Evolutionary conservation across 2,113 vertebrate genomes (phyloP), one percentile per base, ranked within the genome.

Genomic region (Istiophorus platypterus): DNA sequence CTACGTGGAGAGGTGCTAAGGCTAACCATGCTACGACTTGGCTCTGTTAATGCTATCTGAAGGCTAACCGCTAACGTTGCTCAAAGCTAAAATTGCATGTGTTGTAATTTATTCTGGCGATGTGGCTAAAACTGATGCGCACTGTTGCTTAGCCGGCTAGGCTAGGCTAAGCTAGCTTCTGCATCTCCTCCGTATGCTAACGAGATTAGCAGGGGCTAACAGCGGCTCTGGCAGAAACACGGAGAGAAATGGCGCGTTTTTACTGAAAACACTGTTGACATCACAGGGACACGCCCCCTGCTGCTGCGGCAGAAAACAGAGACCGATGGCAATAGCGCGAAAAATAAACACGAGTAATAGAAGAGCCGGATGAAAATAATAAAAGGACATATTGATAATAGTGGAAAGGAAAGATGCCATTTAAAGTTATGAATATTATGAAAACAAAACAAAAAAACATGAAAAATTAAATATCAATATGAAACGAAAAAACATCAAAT

Each of bases 191-290:
- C 39, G 12, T 26, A 65, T 37, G 84, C 91, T 91, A 91, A 65
- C 63, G 29, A 15, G 0, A 2, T 67, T 85, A 88, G 78, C 81
- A 4, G 3, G 0, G 14, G 72, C 75, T 85, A 76, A 39, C 12
- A 71, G 78, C 64, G 20, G 63, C 49, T 79, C 63, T 13, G 45
- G 27, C 67, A 70, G 72, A 74, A 89, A 89, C 86, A 73, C 88
- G 54, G 82, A 90, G 86, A 94, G 79, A 94, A 95, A 94, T 94
- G 94, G 94, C 94, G 94, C 91, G 89, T 92, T 91, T 88, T 93
- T 82, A 92, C 81, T 82, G 78, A 91, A 88, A 89, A 92, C 91
- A 88, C 27, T 69, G 76, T 0, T 26, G 79, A 90, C 90, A 88
- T 89, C 89, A 88, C 58, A 5, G 0, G 12, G 59, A n/a, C 82